Conservation (phyloP, 92 coral and sea anemone genomes). For the Actinernus sp. region DNA sequence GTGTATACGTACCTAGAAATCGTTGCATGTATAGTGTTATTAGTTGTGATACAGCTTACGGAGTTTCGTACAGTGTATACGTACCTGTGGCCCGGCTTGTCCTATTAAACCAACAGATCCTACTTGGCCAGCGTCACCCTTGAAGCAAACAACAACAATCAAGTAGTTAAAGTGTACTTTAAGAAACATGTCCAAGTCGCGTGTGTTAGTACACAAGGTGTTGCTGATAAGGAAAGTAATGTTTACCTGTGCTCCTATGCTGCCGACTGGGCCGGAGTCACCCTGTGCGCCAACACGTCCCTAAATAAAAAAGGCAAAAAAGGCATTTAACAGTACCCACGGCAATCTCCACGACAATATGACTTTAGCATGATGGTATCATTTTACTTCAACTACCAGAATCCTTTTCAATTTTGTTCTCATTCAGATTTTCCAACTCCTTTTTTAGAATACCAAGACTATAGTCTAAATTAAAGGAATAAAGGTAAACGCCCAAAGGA, state of each 20-base stretch:
- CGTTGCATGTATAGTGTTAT: no score
- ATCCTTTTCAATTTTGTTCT: no score
- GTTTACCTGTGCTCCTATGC: constrained; percentile 21
- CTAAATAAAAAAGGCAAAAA: not conserved
- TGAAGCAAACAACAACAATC: not conserved
- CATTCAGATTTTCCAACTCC: no score
- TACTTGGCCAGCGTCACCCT: constrained; percentile 29
- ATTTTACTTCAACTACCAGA: no score
- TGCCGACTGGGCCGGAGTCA: constrained; percentile 29
- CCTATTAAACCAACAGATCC: constrained; percentile 37
- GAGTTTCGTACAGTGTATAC: not conserved
- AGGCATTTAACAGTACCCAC: no score
- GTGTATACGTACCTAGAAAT: not conserved
- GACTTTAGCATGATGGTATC: no score
- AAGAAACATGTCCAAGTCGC: not conserved
- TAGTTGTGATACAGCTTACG: no score
- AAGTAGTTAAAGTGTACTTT: not conserved
- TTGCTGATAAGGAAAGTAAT: not conserved
- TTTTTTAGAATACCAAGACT: no score
- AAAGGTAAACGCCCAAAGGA: no score
- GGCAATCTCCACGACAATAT: no score
- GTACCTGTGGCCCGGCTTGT: constrained; percentile 21
- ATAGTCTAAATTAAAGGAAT: no score
- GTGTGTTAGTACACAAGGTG: no score
- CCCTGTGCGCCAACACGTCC: constrained; percentile 31